A percentile compares a stretch with the other conserved stretches of the same genome.
Conservation (phyloP, 1,140 invertebrate species). For the Diprion similis region DNA sequence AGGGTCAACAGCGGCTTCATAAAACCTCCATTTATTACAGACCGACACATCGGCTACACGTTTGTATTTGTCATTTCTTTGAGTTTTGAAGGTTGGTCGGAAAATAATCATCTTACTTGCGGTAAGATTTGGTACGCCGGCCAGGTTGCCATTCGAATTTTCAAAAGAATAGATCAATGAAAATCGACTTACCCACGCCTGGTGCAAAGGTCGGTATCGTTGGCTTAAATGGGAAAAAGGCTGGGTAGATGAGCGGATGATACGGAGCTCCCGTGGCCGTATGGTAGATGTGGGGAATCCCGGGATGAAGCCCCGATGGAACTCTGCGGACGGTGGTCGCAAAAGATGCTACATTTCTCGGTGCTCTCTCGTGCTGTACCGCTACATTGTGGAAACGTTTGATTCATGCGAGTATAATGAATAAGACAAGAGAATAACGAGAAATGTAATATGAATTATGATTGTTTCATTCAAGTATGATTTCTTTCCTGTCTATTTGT, state of each 20-base stretch:
- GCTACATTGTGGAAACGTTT: slow-evolving; percentile 62
- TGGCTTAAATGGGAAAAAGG: slow-evolving; percentile 59
- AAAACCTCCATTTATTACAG: too few species aligned
- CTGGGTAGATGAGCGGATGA: slow-evolving; percentile 58
- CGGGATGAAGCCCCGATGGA: slow-evolving; percentile 50
- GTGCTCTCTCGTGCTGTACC: slow-evolving; percentile 88
- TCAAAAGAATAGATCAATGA: neutral
- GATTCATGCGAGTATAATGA: too few species aligned
- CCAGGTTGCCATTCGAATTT: too few species aligned
- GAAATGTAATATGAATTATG: too few species aligned
- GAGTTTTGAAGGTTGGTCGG: too few species aligned
- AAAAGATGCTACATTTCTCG: slow-evolving; percentile 64
- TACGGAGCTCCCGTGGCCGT: slow-evolving; percentile 45
- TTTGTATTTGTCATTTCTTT: too few species aligned
- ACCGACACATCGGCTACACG: too few species aligned
- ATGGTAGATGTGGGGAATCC: slow-evolving; percentile 51
- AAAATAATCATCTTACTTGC: too few species aligned
- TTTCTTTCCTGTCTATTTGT: too few species aligned
- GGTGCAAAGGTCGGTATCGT: slow-evolving; percentile 49
- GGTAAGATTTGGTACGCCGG: too few species aligned
- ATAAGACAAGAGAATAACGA: too few species aligned
- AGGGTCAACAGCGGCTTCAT: neutral
- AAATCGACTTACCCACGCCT: slow-evolving; percentile 36
- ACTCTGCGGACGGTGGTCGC: slow-evolving; percentile 54
- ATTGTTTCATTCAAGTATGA: too few species aligned